phyloP scores from a whole-genome alignment of 2,888 invertebrate genomes.

The Tachina grossa region DNA sequence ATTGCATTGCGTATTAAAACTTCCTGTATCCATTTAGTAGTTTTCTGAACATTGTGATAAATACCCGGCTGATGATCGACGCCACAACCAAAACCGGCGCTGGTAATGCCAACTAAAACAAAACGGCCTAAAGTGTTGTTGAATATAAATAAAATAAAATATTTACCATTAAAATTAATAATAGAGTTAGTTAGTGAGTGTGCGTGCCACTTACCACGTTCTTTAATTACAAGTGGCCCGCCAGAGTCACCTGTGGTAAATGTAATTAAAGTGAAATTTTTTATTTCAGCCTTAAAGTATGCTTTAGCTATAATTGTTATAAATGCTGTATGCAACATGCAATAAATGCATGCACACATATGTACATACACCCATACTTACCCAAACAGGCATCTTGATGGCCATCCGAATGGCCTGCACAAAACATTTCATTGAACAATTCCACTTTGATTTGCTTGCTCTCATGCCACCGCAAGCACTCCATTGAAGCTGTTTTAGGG shows the following conservation, averaged over 20 bases:
- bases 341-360: background rate
- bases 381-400: conserved; percentile 92
- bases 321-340: background rate
- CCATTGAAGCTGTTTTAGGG: conserved; percentile 85
- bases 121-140: conserved; percentile 83
- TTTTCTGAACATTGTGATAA: conserved; percentile 90
- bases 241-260: conserved; percentile 88
- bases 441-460: conserved; percentile 91
- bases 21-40: conserved; percentile 87
- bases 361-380: conserved; percentile 75
- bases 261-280: conserved; percentile 19
- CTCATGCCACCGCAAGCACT: conserved; percentile 91
- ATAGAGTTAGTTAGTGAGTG: background rate
- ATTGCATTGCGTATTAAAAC: conserved; percentile 79
- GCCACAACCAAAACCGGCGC: conserved; percentile 93
- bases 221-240: conserved; percentile 89
- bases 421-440: conserved; percentile 90
- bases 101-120: conserved; percentile 91
- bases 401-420: conserved; percentile 92
- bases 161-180: background rate
- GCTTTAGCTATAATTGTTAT: conserved; percentile 45
- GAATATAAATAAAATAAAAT: background rate
- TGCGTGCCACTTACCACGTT: conserved; percentile 83
- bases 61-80: conserved; percentile 94
- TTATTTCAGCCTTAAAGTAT: conserved; percentile 74